These are phyloP conservation scores for Dioctria linearis DNA, from an alignment of 2,888 invertebrate species.

Conservation along the genomic window DNA sequence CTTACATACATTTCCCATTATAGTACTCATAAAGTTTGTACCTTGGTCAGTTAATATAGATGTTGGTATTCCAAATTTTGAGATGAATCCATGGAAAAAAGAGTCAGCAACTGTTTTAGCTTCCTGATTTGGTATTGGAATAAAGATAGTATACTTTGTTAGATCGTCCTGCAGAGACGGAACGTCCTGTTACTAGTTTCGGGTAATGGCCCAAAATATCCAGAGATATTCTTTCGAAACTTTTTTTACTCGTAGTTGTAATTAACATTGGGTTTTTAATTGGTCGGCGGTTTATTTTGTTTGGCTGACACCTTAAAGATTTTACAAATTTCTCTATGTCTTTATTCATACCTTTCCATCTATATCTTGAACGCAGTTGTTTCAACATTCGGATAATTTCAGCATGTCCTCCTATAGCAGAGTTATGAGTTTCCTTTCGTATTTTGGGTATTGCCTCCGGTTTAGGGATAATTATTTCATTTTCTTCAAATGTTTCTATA, in stretches of 20 bases:
- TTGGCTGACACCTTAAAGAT: too few relatives aligned
- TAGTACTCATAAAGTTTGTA: too few relatives aligned
- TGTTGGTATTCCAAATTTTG: too few relatives aligned
- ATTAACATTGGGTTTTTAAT: not conserved
- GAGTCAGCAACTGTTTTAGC: too few relatives aligned
- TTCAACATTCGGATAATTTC: slow-evolving; percentile 4
- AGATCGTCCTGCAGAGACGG: too few relatives aligned
- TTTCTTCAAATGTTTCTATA: slow-evolving; percentile 12
- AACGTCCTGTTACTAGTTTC: too few relatives aligned
- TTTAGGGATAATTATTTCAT: slow-evolving; percentile 30
- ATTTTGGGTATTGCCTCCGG: not conserved
- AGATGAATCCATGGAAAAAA: too few relatives aligned
- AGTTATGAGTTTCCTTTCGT: not conserved
- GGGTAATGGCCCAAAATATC: not conserved
- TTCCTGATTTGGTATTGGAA: too few relatives aligned
- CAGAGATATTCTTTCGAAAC: not conserved
- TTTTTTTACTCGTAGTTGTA: slow-evolving; percentile 2
- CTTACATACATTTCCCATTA: too few relatives aligned
- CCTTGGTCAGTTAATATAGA: too few relatives aligned
- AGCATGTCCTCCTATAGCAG: slow-evolving; percentile 16
- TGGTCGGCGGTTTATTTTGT: not conserved
- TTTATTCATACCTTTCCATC: slow-evolving; percentile 2
- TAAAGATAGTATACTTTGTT: not conserved
- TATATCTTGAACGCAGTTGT: not conserved
- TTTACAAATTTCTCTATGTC: slow-evolving; percentile 26